phyloP scores from a whole-genome alignment of 2,113 vertebrate species.

The Sorex araneus region DNA sequence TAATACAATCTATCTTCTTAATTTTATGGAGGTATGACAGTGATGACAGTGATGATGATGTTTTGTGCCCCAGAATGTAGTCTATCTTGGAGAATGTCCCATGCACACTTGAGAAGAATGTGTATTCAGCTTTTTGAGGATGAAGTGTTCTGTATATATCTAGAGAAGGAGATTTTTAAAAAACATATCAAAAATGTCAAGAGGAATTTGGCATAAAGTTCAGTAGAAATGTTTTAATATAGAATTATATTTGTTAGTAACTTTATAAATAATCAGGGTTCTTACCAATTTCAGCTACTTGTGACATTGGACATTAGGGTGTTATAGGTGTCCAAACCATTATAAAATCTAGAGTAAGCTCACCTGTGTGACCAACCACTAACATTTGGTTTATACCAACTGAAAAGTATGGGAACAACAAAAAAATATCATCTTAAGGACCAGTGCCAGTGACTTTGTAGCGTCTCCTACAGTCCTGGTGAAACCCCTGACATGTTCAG shows the following conservation, averaged over 20 bases:
- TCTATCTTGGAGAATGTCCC: too few species aligned
- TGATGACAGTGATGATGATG: too few species aligned
- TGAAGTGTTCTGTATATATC: too few species aligned
- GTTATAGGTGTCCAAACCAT: background rate
- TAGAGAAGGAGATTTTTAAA: too few species aligned
- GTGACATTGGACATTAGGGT: too few species aligned
- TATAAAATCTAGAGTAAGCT: background rate
- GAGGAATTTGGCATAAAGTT: slow-evolving; percentile 16
- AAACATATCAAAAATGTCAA: background rate
- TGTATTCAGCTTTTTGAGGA: too few species aligned
- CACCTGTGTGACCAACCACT: background rate
- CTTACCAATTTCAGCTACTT: background rate
- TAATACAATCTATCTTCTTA: background rate
- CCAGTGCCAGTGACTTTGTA: background rate
- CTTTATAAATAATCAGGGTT: background rate
- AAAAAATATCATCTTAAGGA: background rate
- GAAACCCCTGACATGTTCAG: background rate
- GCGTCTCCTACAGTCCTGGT: background rate
- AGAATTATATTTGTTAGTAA: background rate
- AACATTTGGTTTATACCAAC: background rate
- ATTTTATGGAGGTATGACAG: too few species aligned
- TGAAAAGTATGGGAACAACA: background rate
- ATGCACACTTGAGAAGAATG: too few species aligned
- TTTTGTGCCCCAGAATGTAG: too few species aligned
- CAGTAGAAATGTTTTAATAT: background rate